Conservation (phyloP, 1,140 invertebrate species). For the Drosophila rufa region DNA sequence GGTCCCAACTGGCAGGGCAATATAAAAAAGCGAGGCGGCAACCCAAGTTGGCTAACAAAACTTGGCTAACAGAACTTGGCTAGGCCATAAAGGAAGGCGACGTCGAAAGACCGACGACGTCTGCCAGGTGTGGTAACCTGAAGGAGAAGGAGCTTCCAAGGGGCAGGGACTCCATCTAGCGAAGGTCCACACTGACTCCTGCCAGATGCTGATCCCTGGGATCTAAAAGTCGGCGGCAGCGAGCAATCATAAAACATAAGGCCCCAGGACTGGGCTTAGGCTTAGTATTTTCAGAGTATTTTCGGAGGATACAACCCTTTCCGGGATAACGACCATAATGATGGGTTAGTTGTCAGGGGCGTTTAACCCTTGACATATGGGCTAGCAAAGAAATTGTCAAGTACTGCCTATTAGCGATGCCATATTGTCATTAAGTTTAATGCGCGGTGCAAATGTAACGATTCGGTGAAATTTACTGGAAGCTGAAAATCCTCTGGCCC, state of each 20-base stretch:
- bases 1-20: not conserved
- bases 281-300: constrained; percentile 25
- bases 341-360: constrained; percentile 46
- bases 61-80: constrained; percentile 21
- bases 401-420: constrained; percentile 39
- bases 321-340: not conserved
- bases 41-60: constrained; percentile 15
- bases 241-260: constrained; percentile 66
- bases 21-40: constrained; percentile 8
- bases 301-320: constrained; percentile 50
- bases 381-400: constrained; percentile 17
- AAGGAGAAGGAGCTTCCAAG: not conserved
- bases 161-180: not conserved
- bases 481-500: constrained; percentile 26
- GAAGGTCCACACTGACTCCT: constrained; percentile 6
- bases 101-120: constrained; percentile 5
- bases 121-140: constrained; percentile 25
- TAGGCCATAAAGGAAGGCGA: constrained; percentile 8
- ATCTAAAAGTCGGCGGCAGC: not conserved
- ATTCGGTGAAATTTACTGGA: constrained; percentile 84
- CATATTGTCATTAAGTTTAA: constrained; percentile 76
- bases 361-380: constrained; percentile 69
- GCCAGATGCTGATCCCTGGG: constrained; percentile 18
- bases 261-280: constrained; percentile 27
- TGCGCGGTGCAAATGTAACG: constrained; percentile 76